Evolutionary conservation across 2,797 vertebrate species (phyloP), one percentile per base, ranked within the genome.

Genomic region (Semaprochilodus insignis): DNA sequence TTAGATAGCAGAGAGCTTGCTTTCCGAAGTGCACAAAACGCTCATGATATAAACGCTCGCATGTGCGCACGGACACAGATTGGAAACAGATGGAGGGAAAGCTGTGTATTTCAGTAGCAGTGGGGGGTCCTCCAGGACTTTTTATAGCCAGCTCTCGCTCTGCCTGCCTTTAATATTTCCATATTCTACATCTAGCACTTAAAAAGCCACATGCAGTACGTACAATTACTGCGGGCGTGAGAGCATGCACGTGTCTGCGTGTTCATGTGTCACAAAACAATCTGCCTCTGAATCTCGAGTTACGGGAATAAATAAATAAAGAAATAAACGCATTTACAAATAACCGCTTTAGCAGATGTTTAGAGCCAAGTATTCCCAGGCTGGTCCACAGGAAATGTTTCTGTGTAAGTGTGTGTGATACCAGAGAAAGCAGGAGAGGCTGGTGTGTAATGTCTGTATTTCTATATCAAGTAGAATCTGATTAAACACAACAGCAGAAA

Each of bases 291-390:
- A 84, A 85, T 57, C 76, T 55, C 40, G 48, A 69, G 51, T 76
- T 85, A 76, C 77, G 66, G 69, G 25, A 57, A 75, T 21, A 57
- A 71, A 80, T 52, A 23, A 78, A 67, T 16, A 31, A 36, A 65
- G 11, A 67, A 81, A 77, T 78, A 60, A 23, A 25, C 13, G 23
- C 6, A 13, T 60, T 23, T 72, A 55, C 40, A 25, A 7, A 40
- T 73, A 73, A 85, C 40, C 27, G 73, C 67, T 85, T 86, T 83
- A 59, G 76, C 88, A 89, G 88, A 89, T 86, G 88, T 86, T 81
- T 60, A 36, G 57, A 54, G 44, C 27, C 63, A 80, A 54, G 52
- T 34, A 34, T 70, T 75, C 75, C 67, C 71, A 74, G 83, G 40
- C 83, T 72, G 55, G 57, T 72, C 71, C n/a, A 34, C 75, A 87